These are phyloP conservation scores for Chelidonichthys spinosus DNA, from an alignment of 2,797 vertebrate species.

Conservation along the genomic window DNA sequence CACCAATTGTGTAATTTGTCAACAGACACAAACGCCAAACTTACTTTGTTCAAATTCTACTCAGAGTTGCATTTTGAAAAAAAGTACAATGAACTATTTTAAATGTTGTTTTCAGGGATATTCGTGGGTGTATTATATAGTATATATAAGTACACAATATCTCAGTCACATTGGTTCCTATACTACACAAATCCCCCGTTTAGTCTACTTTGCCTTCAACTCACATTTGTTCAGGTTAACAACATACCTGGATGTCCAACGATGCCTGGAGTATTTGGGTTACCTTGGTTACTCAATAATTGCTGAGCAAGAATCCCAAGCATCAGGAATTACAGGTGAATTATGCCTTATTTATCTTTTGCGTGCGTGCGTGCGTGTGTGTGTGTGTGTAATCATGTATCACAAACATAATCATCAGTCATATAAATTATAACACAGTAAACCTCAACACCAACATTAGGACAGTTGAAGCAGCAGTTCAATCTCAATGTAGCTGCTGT, in stretches of 20 bases:
- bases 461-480: constrained; percentile 5
- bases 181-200: background rate
- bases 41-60: background rate
- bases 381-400: background rate
- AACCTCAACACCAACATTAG: constrained; percentile 1
- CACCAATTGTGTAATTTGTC: background rate
- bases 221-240: constrained; percentile 85
- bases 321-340: constrained; percentile 92
- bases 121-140: background rate
- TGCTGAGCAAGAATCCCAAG: constrained; percentile 95
- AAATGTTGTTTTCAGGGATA: background rate
- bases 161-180: background rate
- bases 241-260: constrained; percentile 94
- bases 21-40: background rate
- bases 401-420: background rate
- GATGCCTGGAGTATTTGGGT: constrained; percentile 95
- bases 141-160: too few relatives aligned
- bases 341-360: background rate
- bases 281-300: constrained; percentile 96
- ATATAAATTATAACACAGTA: background rate
- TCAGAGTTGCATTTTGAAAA: background rate
- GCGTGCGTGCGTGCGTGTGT: background rate
- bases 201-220: background rate
- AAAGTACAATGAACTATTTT: background rate
- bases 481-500: constrained; percentile 7